Base-by-base conservation (phyloP, 2,113 vertebrate species). In the Cricetomys ansorgei region DNA sequence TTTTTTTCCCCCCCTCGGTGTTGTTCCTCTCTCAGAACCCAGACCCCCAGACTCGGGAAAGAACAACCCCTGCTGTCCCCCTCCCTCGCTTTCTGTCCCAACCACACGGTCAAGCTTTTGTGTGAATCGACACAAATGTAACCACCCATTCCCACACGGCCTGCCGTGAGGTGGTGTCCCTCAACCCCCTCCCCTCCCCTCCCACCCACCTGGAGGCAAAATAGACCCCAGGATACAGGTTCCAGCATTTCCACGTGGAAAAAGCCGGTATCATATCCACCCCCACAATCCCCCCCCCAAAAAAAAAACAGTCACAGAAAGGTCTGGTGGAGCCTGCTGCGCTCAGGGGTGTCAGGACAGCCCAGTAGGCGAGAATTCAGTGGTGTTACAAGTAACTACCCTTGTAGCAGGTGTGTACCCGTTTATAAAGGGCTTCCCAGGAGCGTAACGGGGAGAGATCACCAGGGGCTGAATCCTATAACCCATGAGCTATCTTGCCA, bases 391-490 rank as follows among this genome's bases (percentile, higher is more conserved):
- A 75, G 45, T 12, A 69, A 72, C 31, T n/a, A 64, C 64, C 77
- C 69, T 64, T 12, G 59, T 19, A 65, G 57, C 88, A 67, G 88
- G 88, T 90, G 48, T 85, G 88, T 91, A 92, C 96, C 95, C 94
- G 96, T 75, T 73, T 62, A 65, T 69, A 73, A 72, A 92, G 83
- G 57, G n/a, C 37, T 90, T 48, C 77, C 45, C 80, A 25, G 84
- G 34, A 84, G 34, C 77, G 23, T 8, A 19, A 50, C 31, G 62
- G 23, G 27, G 45, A 81, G 64, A 65, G 75, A 79, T 76, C 87
- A 69, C 67, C 87, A 45, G 55, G 53, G 40, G 37, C 16, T 62
- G 53, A 76, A 50, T 67, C 55, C 12, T 37, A 5, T 23, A 92
- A 70, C 50, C 90, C 76, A 37, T 50, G 45, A 80, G 93, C 48